These are phyloP conservation scores for Catocala nupta DNA, from an alignment of 2,888 invertebrate genomes.

Conservation along the genomic window DNA sequence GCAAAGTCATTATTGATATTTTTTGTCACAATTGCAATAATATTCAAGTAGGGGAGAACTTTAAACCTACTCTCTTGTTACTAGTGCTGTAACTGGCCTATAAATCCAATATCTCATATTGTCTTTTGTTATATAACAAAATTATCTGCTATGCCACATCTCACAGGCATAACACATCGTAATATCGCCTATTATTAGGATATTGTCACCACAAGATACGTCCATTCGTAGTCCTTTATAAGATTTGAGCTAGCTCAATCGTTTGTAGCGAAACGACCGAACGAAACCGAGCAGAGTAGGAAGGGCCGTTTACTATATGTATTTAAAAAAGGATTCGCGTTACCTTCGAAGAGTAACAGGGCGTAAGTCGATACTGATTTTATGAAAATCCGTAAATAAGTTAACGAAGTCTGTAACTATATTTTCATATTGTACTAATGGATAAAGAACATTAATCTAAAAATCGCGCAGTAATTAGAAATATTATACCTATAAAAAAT, in stretches of 20 bases:
- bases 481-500: too few relatives aligned
- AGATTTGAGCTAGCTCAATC: constrained; percentile 27
- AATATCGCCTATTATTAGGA: constrained; percentile 19
- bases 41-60: constrained; percentile 49
- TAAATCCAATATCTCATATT: constrained; percentile 30
- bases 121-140: constrained; percentile 30
- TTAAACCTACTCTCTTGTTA: constrained; percentile 51
- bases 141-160: constrained; percentile 21
- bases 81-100: constrained; percentile 47
- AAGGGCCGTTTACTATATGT: constrained; percentile 18
- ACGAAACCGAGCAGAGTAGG: constrained; percentile 11
- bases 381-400: too few relatives aligned
- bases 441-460: too few relatives aligned
- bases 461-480: too few relatives aligned
- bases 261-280: constrained; percentile 20
- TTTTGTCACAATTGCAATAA: constrained; percentile 66
- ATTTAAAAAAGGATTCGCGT: too few relatives aligned
- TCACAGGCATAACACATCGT: constrained; percentile 18
- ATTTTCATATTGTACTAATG: too few relatives aligned
- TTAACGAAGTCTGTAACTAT: too few relatives aligned
- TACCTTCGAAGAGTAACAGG: too few relatives aligned
- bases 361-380: too few relatives aligned
- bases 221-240: constrained; percentile 27
- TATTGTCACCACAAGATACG: constrained; percentile 27
- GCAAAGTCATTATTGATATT: constrained; percentile 45